Evolutionary conservation across 2,113 vertebrate species (phyloP).

Genomic region (Crotalus tigris): DNA sequence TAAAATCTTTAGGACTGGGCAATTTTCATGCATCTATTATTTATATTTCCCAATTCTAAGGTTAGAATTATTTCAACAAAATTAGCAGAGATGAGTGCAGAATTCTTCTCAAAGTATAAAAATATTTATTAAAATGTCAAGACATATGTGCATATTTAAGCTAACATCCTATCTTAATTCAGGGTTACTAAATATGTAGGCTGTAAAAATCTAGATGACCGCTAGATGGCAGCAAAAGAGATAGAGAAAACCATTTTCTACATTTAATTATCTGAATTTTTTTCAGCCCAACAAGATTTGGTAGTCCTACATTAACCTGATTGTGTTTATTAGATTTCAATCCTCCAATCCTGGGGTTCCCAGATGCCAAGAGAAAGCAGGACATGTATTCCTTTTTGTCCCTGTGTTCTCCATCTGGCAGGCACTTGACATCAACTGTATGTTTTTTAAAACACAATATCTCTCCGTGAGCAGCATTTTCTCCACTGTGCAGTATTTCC

Average conservation of each 20-base stretch:
- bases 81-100: background rate
- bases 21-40: background rate
- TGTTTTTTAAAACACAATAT: background rate
- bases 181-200: background rate
- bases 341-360: background rate
- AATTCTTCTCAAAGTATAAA: background rate
- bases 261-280: background rate
- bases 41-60: background rate
- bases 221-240: background rate
- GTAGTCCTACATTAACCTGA: background rate
- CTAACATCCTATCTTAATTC: background rate
- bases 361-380: background rate
- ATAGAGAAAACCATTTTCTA: background rate
- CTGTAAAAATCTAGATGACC: background rate
- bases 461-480: background rate
- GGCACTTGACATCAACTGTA: background rate
- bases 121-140: background rate
- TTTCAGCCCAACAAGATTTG: background rate
- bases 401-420: background rate
- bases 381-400: background rate
- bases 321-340: background rate
- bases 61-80: background rate
- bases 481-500: background rate
- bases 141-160: background rate
- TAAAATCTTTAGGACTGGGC: background rate